Base-by-base conservation (phyloP, 2,888 invertebrate species). In the Hypselothyrea guttata region DNA sequence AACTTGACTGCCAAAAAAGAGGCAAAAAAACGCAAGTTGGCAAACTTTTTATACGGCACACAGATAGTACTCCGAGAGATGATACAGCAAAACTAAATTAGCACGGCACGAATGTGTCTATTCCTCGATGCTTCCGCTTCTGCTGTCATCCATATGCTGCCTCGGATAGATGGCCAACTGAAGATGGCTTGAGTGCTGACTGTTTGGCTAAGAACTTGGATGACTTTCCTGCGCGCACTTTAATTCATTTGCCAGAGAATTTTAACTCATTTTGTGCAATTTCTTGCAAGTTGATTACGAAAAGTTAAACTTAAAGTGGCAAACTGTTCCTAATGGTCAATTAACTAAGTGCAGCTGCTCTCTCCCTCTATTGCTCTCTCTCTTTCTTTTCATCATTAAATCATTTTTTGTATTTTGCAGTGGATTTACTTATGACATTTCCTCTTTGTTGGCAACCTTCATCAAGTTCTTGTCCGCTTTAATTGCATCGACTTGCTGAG, bases 81-180 rank as follows among this genome's bases (percentile, higher is more conserved):
- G 83, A 71, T 75, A 75, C 76, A 65, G 71, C 63, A 71, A n/a
- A 82, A 82, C 60, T 69, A 77, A 77, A 77, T 79, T 81, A 77
- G 73, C 62, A 67, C 67, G 34, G 56, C 58, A 73, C 73, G 63
- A 72, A 63, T 77, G 51, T 62, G 44, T 57, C 18, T 11, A 13
- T 7, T 40, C 38, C 52, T 9, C 42, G 7, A 1, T 45, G 4
- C n/a, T 9, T 1, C 33, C 35, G 7, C 22, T 12, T 2, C 18
- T 34, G 11, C 28, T 48, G n/a, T 22, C 16, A n/a, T n/a, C n/a
- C n/a, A n/a, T n/a, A n/a, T n/a, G n/a, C 34, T 28, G 27, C 7
- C 11, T 12, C n/a, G 47, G 7, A 55, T 63, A 54, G 44, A 42
- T 48, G 48, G 40, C 48, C 16, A 41, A 12, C 54, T 45, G 47